Conservation (phyloP, 2,113 vertebrate genomes). For the Mirza zaza region DNA sequence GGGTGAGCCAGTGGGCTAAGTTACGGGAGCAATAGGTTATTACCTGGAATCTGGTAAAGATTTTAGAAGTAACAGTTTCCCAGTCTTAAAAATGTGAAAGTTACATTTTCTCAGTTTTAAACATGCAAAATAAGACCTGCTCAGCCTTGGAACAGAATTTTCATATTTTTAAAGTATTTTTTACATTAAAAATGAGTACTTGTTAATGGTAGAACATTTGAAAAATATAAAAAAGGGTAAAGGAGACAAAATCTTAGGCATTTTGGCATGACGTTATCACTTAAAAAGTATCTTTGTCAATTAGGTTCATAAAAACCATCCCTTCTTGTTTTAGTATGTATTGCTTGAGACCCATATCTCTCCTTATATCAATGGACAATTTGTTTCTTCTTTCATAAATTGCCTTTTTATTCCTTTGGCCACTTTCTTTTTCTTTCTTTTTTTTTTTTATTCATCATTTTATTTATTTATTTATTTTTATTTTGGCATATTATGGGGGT, state of each 20-base stretch:
- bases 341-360: not conserved
- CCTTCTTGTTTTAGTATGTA: not conserved
- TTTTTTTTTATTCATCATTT: too few relatives aligned
- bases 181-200: not conserved
- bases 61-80: not conserved
- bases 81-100: conserved; percentile 1
- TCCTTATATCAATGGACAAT: not conserved
- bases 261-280: not conserved
- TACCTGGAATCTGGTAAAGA: not conserved
- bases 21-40: not conserved
- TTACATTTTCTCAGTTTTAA: not conserved
- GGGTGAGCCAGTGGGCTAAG: not conserved
- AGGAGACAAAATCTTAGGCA: not conserved
- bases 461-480: too few relatives aligned
- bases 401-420: not conserved
- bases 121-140: not conserved
- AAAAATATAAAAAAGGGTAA: not conserved
- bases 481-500: too few relatives aligned
- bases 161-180: not conserved
- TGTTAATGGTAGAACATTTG: not conserved
- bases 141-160: not conserved
- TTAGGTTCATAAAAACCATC: not conserved
- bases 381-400: not conserved
- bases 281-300: not conserved
- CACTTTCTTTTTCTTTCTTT: too few relatives aligned